A percentile compares a stretch with the other conserved stretches of the same genome.
phyloP scores from a whole-genome alignment of 2,888 invertebrate genomes.

The Tubulanus polymorphus region DNA sequence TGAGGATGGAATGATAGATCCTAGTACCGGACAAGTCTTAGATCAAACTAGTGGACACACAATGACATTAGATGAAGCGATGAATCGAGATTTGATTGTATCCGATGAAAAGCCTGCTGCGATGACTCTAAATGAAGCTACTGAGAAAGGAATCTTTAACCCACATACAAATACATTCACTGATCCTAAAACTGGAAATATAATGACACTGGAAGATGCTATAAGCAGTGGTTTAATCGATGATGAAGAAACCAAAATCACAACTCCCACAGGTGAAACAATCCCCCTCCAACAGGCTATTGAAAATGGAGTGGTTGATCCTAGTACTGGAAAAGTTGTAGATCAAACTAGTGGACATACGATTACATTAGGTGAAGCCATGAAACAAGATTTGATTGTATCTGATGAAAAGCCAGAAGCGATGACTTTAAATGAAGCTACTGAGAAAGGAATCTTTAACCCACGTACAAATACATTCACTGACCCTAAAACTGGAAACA shows the following conservation, averaged over 20 bases:
- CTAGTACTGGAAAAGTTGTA: slow-evolving; percentile 51
- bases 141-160: slow-evolving; percentile 59
- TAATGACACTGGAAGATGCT: slow-evolving; percentile 1
- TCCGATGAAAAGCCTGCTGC: neutral
- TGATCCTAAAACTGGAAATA: slow-evolving; percentile 7
- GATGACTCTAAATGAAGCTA: neutral
- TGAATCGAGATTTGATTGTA: neutral
- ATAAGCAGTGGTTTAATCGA: neutral
- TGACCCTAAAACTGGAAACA: slow-evolving; percentile 76
- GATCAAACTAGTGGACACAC: neutral
- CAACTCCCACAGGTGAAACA: slow-evolving; percentile 23
- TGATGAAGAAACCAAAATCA: neutral
- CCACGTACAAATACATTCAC: slow-evolving; percentile 68
- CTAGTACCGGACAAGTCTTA: slow-evolving; percentile 67
- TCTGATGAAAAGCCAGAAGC: slow-evolving; percentile 7
- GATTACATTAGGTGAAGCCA: slow-evolving; percentile 38
- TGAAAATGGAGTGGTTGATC: slow-evolving; percentile 67
- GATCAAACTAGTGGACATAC: slow-evolving; percentile 72
- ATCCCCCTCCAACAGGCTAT: slow-evolving; percentile 70
- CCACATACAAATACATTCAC: slow-evolving; percentile 62
- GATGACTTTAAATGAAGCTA: slow-evolving; percentile 32
- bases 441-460: slow-evolving; percentile 23
- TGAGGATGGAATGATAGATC: slow-evolving; percentile 65
- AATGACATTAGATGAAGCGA: neutral
- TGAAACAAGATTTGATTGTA: slow-evolving; percentile 28